Percentiles rank a stretch among this genome's conserved stretches.
Conservation (phyloP, 2,888 invertebrate species). For the Cryptosula pallasiana region DNA sequence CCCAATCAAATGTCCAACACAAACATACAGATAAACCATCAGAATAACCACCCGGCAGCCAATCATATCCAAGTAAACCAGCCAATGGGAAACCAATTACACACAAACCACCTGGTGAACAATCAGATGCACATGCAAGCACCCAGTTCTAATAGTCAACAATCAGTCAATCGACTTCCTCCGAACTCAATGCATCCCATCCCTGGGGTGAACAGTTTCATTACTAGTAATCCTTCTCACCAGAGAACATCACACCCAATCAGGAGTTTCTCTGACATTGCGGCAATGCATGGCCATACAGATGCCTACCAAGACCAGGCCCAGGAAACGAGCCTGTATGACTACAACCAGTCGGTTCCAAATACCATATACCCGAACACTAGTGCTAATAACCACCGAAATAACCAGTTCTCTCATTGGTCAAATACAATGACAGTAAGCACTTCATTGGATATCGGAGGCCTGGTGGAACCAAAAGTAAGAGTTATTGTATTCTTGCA, state of each 20-base stretch:
- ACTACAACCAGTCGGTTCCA: not conserved
- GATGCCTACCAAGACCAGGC: not conserved
- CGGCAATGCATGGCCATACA: not conserved
- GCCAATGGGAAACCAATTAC: not conserved
- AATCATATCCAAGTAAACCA: not conserved
- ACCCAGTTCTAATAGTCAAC: not conserved
- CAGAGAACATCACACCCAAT: conserved; percentile 4
- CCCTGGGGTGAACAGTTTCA: not conserved
- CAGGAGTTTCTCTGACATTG: conserved; percentile 18
- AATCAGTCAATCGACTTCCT: not conserved
- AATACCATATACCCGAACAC: not conserved
- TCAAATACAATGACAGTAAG: not conserved
- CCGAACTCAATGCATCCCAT: not conserved
- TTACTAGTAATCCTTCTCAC: not conserved
- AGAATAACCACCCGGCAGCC: not conserved
- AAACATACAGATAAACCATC: not conserved
- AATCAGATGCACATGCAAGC: not conserved
- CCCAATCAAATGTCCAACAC: not conserved
- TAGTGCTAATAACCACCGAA: not conserved
- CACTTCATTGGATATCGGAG: not conserved
- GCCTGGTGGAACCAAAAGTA: no score
- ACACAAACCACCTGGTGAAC: not conserved
- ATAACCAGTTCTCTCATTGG: not conserved
- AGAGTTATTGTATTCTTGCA: no score
- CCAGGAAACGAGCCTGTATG: conserved; percentile 1